Evolutionary conservation across 2,888 invertebrate species (phyloP).

Genomic region (Pyrrhosoma nymphula): DNA sequence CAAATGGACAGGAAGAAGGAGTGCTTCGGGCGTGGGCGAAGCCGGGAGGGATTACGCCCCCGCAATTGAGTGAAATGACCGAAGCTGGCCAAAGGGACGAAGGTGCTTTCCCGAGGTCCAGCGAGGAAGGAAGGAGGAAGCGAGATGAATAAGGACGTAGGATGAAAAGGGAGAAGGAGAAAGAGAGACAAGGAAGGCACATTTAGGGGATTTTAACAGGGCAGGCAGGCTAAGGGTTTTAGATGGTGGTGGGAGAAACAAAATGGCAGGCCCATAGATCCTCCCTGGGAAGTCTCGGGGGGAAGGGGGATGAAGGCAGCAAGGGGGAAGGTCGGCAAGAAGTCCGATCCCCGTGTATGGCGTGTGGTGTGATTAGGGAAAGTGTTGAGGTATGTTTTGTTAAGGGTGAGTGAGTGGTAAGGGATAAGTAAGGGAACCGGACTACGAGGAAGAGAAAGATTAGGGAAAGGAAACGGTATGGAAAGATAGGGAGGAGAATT

Average conservation of each 20-base stretch:
- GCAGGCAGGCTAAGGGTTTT: background rate
- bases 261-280: too few species aligned
- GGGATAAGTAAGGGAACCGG: background rate
- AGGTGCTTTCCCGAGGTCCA: background rate
- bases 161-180: background rate
- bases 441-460: background rate
- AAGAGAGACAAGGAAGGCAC: background rate
- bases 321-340: background rate
- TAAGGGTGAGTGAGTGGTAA: slow-evolving; percentile 15
- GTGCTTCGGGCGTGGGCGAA: background rate
- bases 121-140: background rate
- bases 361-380: slow-evolving; percentile 36
- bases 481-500: background rate
- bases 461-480: background rate
- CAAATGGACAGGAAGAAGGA: background rate
- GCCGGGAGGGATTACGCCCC: background rate
- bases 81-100: background rate
- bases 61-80: background rate
- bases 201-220: background rate
- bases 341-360: background rate
- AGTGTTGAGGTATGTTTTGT: slow-evolving; percentile 23
- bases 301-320: background rate
- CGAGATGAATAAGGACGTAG: background rate
- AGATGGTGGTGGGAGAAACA: background rate
- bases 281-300: background rate